Percentiles rank a stretch among this genome's conserved stretches.
These are phyloP conservation scores for Mormoops blainvillei DNA, from an alignment of 2,113 vertebrate species.

Conservation along the genomic window DNA sequence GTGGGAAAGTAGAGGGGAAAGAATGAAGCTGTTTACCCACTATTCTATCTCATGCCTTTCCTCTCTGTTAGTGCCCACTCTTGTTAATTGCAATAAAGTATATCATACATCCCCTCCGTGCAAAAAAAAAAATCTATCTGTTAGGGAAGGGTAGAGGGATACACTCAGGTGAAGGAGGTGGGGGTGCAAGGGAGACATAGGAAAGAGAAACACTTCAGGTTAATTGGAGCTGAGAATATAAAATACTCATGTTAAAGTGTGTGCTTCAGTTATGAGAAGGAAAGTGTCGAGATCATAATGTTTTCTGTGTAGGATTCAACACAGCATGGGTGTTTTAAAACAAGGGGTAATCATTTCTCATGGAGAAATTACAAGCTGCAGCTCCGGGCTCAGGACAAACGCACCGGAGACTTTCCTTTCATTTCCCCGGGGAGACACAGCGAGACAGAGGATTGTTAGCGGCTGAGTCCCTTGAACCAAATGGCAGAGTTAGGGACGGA, in stretches of 20 bases:
- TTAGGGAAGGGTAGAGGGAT: conserved; percentile 38
- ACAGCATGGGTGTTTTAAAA: conserved; percentile 74
- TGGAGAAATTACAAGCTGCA: conserved; percentile 44
- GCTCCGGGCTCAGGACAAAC: conserved; percentile 58
- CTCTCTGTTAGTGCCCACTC: conserved; percentile 23
- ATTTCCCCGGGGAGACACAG: conserved; percentile 41
- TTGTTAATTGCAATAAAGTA: background rate
- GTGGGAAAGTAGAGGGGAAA: conserved; percentile 50
- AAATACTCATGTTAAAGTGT: conserved; percentile 75
- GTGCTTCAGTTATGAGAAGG: conserved; percentile 46
- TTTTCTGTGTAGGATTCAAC: conserved; percentile 66
- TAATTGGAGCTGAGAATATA: conserved; percentile 74
- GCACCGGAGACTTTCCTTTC: conserved; percentile 8
- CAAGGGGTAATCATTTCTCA: conserved; percentile 63
- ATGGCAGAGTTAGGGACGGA: background rate
- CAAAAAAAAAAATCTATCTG: background rate
- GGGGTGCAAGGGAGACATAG: conserved; percentile 10
- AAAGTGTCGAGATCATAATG: conserved; percentile 59
- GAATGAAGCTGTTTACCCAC: conserved; percentile 43
- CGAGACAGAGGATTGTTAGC: background rate
- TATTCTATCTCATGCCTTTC: conserved; percentile 57
- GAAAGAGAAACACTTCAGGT: conserved; percentile 69
- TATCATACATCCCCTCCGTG: background rate
- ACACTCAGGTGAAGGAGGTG: background rate
- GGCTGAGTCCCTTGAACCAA: conserved; percentile 15